Evolutionary conservation across 2,797 vertebrate genomes (phyloP), one percentile per base, ranked within the genome.

Genomic region (Danio choprae): DNA sequence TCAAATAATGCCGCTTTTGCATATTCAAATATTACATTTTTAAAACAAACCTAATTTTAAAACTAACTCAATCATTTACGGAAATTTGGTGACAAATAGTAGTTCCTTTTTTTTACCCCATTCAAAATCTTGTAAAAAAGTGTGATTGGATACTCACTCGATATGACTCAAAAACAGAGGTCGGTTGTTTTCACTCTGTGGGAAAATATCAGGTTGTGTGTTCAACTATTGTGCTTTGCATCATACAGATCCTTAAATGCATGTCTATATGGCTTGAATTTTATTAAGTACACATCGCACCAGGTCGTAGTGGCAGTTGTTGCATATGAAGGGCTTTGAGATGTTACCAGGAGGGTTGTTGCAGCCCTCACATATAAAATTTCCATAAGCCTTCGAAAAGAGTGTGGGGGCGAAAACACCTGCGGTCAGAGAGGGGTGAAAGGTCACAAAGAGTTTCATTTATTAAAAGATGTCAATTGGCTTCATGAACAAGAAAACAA

Each of bases 351-450:
- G 85, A 4, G 73, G 0, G 1, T 89, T 94, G 85, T 92, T 90
- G 87, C 96, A 98, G 82, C 91, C 92, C 0, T 94, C 94, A 4
- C 96, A 98, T 16, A 96, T 86, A 91, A 97, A 87, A 85, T 92
- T 94, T 53, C 96, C 95, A 0, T 96, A 98, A 1, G 94, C 93
- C 89, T 98, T 98, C 50, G 96, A 96, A 91, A 97, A 98, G 22
- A 98, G 93, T 0, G 96, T 97, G 0, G 96, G 96, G 11, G 96
- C 95, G 75, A 97, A 97, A 50, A 96, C 95, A 7, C 96, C 96
- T 98, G 58, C 0, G 41, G 68, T 71, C 4, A 22, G 9, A 68
- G 41, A 69, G 6, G 62, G 4, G n/a, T 8, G 8, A 71, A 71
- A 38, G 29, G 8, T 40, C 3, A 60, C 58, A 64, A 10, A 40